Percentiles rank a stretch among this genome's conserved stretches.
Conservation (phyloP, 2,113 vertebrate genomes). For the Crotalus viridis region DNA sequence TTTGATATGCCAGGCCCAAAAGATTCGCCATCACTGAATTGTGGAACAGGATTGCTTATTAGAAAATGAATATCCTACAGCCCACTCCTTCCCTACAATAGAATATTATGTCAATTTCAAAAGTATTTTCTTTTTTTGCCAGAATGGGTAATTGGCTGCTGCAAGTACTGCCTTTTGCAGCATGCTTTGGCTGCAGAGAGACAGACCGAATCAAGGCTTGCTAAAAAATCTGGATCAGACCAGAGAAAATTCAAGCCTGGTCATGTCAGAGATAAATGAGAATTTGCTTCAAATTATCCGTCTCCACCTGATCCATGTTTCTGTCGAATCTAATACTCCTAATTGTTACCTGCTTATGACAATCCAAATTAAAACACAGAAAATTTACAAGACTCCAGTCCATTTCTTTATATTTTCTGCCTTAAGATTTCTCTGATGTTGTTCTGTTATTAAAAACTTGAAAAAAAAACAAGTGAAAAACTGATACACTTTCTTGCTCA, state of each 20-base stretch:
- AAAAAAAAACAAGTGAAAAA: background rate
- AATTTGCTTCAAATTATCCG: background rate
- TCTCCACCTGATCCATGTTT: background rate
- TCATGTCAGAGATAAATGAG: background rate
- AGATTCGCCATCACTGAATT: no score
- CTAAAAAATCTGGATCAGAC: background rate
- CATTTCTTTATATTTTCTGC: background rate
- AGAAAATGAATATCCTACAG: no score
- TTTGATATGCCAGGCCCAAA: no score
- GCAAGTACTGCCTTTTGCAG: background rate
- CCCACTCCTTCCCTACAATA: background rate
- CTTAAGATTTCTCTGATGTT: background rate
- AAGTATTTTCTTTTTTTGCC: background rate
- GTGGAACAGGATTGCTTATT: no score
- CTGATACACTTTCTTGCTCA: background rate
- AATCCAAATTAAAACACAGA: background rate
- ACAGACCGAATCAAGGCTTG: background rate
- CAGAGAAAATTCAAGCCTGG: background rate
- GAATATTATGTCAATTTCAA: background rate
- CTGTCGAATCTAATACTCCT: background rate
- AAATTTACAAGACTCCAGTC: background rate
- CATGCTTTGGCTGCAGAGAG: background rate
- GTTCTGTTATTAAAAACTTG: background rate
- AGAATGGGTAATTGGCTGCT: background rate
- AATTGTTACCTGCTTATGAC: background rate